phyloP scores from a whole-genome alignment of 2,888 invertebrate species.

The Archips xylosteana region DNA sequence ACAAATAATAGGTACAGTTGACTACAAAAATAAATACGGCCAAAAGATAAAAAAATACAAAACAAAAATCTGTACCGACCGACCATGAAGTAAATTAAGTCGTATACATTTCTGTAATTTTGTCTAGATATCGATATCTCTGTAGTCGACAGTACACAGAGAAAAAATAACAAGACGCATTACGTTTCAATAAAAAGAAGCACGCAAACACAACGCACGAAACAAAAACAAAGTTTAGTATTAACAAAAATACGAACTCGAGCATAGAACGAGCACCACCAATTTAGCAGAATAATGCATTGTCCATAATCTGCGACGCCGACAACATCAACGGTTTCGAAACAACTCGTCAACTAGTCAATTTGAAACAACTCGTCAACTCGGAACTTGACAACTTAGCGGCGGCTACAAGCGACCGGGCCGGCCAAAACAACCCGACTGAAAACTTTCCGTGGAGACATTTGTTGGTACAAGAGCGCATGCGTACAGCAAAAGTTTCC shows the following conservation, averaged over 20 bases:
- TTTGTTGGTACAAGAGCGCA: slow-evolving; percentile 53
- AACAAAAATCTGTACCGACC: too few relatives aligned
- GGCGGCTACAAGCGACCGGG: slow-evolving; percentile 42
- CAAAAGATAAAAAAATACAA: too few relatives aligned
- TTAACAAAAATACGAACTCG: slow-evolving; percentile 67
- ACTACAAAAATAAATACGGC: too few relatives aligned
- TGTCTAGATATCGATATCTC: too few relatives aligned
- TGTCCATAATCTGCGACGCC: slow-evolving; percentile 37
- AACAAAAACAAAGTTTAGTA: slow-evolving; percentile 41
- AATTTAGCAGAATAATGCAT: slow-evolving; percentile 71
- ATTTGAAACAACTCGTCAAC: slow-evolving; percentile 4
- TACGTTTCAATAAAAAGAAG: neutral
- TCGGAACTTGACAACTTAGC: neutral
- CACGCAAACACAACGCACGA: slow-evolving; percentile 4
- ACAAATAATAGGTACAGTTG: too few relatives aligned
- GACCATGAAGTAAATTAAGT: too few relatives aligned
- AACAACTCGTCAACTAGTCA: slow-evolving; percentile 15
- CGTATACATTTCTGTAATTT: too few relatives aligned
- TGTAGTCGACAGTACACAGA: too few relatives aligned
- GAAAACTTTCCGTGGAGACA: slow-evolving; percentile 55
- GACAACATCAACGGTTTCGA: neutral
- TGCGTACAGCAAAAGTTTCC: slow-evolving; percentile 51
- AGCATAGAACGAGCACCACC: slow-evolving; percentile 69
- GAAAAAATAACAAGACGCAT: too few relatives aligned
- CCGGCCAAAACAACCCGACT: slow-evolving; percentile 53